Base-by-base conservation (phyloP, 2,113 vertebrate species). In the Genyomyrus donnyi region DNA sequence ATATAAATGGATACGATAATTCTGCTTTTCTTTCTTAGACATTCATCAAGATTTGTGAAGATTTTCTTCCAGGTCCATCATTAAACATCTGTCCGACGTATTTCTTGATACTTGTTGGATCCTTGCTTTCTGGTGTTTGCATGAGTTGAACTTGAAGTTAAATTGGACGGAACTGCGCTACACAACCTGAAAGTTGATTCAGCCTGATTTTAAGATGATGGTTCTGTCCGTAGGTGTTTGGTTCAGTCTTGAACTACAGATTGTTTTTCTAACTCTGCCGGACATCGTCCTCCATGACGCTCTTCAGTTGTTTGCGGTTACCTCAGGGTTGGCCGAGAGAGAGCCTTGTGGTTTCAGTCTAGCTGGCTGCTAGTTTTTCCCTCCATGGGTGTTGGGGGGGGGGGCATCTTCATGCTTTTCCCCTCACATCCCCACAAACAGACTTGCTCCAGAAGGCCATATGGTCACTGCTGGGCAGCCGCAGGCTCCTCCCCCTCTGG, bases 401-500 rank as follows among this genome's bases (percentile, higher is more conserved):
- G 45, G 89, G 90, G 45, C 8, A 31, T 77, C 27, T 49, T 46
- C 49, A 13, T 19, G 27, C 13, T 45, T 39, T 15, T 53, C 58
- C 11, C 19, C 84, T 45, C 17, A 66, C 13, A 50, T 42, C 77
- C 45, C 83, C 42, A 48, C 80, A 91, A n/a, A 31, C 89, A 91
- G 89, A 91, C 91, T 93, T 91, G 93, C 92, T 93, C 85, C 84
- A 91, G 88, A 85, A 35, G 89, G 93, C 96, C 96, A 96, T 96
- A 96, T 96, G 96, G 95, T 89, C 91, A 93, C 94, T 94, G 95
- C 95, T 95, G 96, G 85, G 95, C 88, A 88, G 50, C 94, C 91
- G 92, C 90, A 94, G 94, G 95, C 93, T 93, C 93, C 6, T 93
- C 94, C 94, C 86, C 89, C 90, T 88, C 19, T 92, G 92, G 21